phyloP scores from a whole-genome alignment of 1,140 invertebrate species.

The Zaprionus capensis region DNA sequence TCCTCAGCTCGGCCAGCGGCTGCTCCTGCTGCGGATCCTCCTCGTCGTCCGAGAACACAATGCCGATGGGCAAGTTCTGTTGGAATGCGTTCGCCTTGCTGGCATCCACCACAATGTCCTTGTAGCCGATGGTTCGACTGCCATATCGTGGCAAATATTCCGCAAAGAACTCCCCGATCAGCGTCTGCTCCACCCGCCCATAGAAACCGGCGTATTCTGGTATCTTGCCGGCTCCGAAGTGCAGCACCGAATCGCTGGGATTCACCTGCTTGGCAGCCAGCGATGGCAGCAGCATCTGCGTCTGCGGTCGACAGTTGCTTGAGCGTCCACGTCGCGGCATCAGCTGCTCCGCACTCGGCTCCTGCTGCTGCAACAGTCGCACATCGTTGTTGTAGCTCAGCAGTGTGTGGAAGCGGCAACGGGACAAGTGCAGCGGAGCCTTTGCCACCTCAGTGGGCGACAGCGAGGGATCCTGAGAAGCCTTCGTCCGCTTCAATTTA shows the following conservation, averaged over 20 bases:
- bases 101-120: conserved; percentile 58
- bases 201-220: conserved; percentile 33
- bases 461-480: background rate
- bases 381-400: conserved; percentile 32
- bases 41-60: conserved; percentile 57
- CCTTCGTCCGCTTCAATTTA: background rate
- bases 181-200: conserved; percentile 27
- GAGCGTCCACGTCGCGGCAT: conserved; percentile 35
- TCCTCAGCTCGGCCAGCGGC: background rate
- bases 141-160: conserved; percentile 66
- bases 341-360: conserved; percentile 12
- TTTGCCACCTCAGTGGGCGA: background rate
- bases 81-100: conserved; percentile 55
- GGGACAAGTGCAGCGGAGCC: conserved; percentile 39
- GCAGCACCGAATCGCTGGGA: conserved; percentile 46
- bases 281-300: background rate
- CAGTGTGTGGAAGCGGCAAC: conserved; percentile 32
- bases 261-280: conserved; percentile 33
- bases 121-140: conserved; percentile 48
- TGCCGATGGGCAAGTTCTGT: conserved; percentile 66
- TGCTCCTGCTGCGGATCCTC: conserved; percentile 21
- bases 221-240: background rate
- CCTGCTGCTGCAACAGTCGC: conserved; percentile 20
- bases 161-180: conserved; percentile 51
- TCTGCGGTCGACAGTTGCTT: background rate